Conservation (phyloP, 2,888 invertebrate species). For the Patella caerulea region DNA sequence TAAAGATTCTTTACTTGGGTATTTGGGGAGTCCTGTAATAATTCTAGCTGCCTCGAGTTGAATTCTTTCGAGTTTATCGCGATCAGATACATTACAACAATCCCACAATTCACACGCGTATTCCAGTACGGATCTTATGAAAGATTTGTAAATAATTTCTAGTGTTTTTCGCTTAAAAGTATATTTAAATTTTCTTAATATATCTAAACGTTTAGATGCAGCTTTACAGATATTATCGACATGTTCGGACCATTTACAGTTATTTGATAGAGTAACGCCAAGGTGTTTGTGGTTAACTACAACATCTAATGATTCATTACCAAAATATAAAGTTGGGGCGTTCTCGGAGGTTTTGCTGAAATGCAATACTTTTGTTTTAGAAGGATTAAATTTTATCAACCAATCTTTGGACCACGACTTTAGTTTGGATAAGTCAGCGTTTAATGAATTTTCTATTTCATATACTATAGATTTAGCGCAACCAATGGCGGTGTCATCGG, state of each 20-base stretch:
- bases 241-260: conserved; percentile 20
- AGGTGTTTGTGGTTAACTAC: conserved; percentile 24
- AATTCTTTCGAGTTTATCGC: too few relatives aligned
- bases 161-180: conserved; percentile 7
- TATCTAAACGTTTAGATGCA: conserved; percentile 24
- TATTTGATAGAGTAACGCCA: conserved; percentile 20
- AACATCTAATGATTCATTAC: conserved; percentile 1
- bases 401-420: conserved; percentile 11
- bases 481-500: conserved; percentile 21
- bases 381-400: conserved; percentile 24
- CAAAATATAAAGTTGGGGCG: conserved; percentile 12
- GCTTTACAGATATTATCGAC: conserved; percentile 14
- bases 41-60: too few relatives aligned
- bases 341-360: not conserved
- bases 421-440: conserved; percentile 16
- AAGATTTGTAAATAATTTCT: conserved; percentile 26
- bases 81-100: too few relatives aligned
- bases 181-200: conserved; percentile 23
- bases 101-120: too few relatives aligned
- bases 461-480: not conserved
- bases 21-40: too few relatives aligned
- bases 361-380: conserved; percentile 19
- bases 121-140: not conserved
- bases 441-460: conserved; percentile 18
- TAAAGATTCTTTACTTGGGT: too few relatives aligned